These are phyloP conservation scores for Drosophila seclusa DNA, from an alignment of 2,888 invertebrate species.

Conservation along the genomic window DNA sequence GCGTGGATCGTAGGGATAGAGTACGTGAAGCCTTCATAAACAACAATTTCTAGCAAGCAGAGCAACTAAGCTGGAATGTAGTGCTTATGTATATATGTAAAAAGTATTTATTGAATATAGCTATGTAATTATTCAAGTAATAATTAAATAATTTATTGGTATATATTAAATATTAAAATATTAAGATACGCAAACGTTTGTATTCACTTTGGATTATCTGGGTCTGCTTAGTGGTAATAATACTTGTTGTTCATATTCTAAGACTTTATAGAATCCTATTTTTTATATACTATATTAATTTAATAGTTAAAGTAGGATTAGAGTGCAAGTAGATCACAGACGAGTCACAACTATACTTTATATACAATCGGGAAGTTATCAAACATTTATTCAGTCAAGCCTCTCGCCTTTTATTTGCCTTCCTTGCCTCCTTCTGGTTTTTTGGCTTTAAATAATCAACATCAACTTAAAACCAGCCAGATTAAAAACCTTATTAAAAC, in stretches of 20 bases:
- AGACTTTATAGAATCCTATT: background rate
- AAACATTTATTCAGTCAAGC: background rate
- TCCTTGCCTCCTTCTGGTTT: background rate
- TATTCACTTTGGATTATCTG: background rate
- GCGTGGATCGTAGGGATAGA: slow-evolving; percentile 47
- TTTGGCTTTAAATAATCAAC: background rate
- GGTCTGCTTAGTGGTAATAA: background rate
- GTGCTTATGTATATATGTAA: background rate
- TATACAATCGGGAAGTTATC: background rate
- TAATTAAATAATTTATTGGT: slow-evolving; percentile 3
- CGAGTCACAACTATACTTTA: background rate
- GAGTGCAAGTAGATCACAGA: background rate
- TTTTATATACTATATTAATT: background rate
- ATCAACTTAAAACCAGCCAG: background rate
- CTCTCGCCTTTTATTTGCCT: background rate
- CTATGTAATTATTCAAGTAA: background rate
- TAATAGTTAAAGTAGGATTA: background rate
- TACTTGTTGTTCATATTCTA: background rate
- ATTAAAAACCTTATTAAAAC: background rate
- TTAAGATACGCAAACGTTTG: background rate
- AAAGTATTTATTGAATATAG: background rate
- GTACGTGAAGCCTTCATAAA: slow-evolving; percentile 60
- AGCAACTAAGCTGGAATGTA: background rate
- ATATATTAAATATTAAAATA: slow-evolving; percentile 47
- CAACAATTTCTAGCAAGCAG: slow-evolving; percentile 52